Evolutionary conservation across 2,888 invertebrate species (phyloP).

Genomic region (Thysanoteuthis rhombus): DNA sequence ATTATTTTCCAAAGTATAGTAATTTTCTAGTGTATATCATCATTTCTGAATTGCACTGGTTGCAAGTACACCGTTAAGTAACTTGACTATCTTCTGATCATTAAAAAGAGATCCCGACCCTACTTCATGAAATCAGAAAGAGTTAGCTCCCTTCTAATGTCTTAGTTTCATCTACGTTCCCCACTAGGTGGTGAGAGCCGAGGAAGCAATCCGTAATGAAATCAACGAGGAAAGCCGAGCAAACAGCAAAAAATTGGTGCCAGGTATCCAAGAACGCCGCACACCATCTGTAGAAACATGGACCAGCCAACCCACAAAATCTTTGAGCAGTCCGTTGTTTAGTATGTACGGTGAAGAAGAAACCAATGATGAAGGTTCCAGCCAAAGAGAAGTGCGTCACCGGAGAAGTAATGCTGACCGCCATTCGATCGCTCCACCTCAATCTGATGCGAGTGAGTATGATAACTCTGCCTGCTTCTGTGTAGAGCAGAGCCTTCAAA

Average conservation of each 20-base stretch:
- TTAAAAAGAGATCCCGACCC: too few species aligned
- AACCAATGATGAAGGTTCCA: slow-evolving; percentile 32
- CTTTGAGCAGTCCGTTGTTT: not conserved
- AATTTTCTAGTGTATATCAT: too few species aligned
- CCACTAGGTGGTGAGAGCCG: not conserved
- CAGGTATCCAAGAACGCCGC: not conserved
- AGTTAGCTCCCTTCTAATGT: too few species aligned
- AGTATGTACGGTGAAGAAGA: not conserved
- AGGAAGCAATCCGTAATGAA: not conserved
- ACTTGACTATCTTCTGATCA: too few species aligned
- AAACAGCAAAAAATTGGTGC: not conserved
- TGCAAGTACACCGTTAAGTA: too few species aligned
- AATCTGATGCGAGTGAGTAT: slow-evolving; percentile 19
- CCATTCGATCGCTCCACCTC: not conserved
- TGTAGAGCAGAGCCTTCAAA: too few species aligned
- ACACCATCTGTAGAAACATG: not conserved
- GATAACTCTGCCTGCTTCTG: not conserved
- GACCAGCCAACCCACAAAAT: not conserved
- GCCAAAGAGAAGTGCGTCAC: not conserved
- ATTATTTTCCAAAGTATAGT: too few species aligned
- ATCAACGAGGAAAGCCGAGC: not conserved
- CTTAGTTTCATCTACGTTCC: too few species aligned
- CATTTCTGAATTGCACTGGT: too few species aligned
- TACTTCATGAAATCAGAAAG: too few species aligned
- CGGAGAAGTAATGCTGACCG: not conserved